These are phyloP conservation scores for Harlomillsia oculata DNA, from an alignment of 1,140 invertebrate genomes.

Conservation along the genomic window DNA sequence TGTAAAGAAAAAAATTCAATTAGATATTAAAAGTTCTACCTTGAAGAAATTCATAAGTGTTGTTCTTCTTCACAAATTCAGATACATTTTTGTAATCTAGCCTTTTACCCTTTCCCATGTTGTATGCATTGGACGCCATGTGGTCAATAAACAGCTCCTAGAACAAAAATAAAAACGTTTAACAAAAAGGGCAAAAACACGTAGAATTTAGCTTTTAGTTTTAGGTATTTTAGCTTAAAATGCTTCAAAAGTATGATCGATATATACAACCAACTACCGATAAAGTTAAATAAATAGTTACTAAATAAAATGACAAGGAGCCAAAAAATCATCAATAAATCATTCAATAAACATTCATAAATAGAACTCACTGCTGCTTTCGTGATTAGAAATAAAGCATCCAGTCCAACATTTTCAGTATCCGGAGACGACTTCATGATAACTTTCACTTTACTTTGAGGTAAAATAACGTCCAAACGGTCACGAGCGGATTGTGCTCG, in stretches of 20 bases:
- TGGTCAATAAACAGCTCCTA: conserved; percentile 58
- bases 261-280: too few relatives aligned
- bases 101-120: conserved; percentile 40
- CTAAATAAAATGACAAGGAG: too few relatives aligned
- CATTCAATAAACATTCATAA: too few relatives aligned
- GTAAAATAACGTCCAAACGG: conserved; percentile 44
- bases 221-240: too few relatives aligned
- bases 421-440: conserved; percentile 81
- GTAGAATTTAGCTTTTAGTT: too few relatives aligned
- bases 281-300: too few relatives aligned
- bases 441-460: conserved; percentile 62
- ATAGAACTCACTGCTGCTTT: conserved; percentile 58
- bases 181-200: too few relatives aligned
- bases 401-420: conserved; percentile 63
- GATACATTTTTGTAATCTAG: conserved; percentile 60
- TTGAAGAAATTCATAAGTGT: conserved; percentile 54
- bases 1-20: too few relatives aligned
- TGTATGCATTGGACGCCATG: conserved; percentile 51
- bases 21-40: too few relatives aligned
- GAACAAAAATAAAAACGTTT: conserved; percentile 35
- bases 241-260: conserved; percentile 10
- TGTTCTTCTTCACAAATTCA: conserved; percentile 55
- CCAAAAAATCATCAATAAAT: too few relatives aligned
- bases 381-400: conserved; percentile 58
- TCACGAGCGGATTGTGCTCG: conserved; percentile 9